Evolutionary conservation across 2,888 invertebrate genomes (phyloP).

Genomic region (Anthophora plumipes): DNA sequence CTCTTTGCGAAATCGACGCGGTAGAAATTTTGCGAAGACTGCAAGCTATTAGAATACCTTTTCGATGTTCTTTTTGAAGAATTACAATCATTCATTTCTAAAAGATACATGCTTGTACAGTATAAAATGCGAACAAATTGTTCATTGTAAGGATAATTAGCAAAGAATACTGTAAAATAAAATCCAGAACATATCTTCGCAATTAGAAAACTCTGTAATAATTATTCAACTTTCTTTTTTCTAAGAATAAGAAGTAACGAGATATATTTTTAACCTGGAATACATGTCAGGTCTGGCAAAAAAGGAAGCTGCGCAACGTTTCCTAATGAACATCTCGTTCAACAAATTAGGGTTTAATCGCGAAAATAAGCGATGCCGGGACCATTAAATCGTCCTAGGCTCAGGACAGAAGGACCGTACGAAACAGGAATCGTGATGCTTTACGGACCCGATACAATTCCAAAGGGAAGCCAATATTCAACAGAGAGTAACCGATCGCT

Average conservation of each 20-base stretch:
- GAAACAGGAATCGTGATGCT: constrained; percentile 31
- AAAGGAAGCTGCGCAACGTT: constrained; percentile 11
- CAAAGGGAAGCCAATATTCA: constrained; percentile 36
- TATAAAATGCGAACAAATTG: no score
- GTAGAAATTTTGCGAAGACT: not conserved
- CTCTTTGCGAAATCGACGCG: constrained; percentile 5
- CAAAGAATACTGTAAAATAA: not conserved
- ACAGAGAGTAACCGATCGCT: constrained; percentile 55
- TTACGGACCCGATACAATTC: constrained; percentile 34
- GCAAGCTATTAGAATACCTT: not conserved
- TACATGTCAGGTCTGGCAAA: not conserved
- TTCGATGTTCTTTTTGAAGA: no score
- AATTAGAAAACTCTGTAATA: not conserved
- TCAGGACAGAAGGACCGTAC: not conserved
- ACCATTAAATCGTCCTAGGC: not conserved
- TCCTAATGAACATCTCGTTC: not conserved
- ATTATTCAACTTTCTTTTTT: not conserved
- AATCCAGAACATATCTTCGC: not conserved
- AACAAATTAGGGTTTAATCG: constrained; percentile 1
- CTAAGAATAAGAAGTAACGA: constrained; percentile 19
- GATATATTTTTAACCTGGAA: constrained; percentile 48
- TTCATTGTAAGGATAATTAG: not conserved
- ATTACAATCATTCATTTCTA: not conserved
- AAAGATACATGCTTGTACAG: not conserved
- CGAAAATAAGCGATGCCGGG: not conserved